Evolutionary conservation across 2,113 vertebrate genomes (phyloP), one percentile per base, ranked within the genome.

Genomic region (Lathamus discolor): DNA sequence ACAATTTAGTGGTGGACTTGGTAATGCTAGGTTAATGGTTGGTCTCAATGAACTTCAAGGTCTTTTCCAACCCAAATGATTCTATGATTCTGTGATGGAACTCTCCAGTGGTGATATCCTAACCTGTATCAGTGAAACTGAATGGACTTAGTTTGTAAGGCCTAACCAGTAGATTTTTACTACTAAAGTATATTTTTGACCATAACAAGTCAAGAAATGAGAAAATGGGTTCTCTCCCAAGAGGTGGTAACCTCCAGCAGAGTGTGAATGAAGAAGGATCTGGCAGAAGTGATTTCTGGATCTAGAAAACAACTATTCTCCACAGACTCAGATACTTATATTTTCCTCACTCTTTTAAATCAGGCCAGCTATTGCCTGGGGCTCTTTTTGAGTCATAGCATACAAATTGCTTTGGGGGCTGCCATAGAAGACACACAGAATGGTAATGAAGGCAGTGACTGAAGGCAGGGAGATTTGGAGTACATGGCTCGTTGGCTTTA

Each of bases 331-430:
- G 74, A 61, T 84, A 82, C 73, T 94, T 82, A 75, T 49, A 87
- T 92, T 93, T 93, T 95, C 92, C 74, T 89, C 81, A 93, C 62
- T 87, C 20, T 78, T 70, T 78, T 64, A 92, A 92, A 97, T 93
- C 77, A 92, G 86, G 91, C 77, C 89, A 92, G 69, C 39, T 89
- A 54, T 61, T 89, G 91, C 95, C 92, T 92, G 69, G 62, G 83
- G 95, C 83, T 91, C 69, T 84, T 86, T 86, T 61, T 55, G 77
- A 95, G 83, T 92, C 9, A 17, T 9, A 95, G 77, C 81, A 92
- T 92, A 86, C 35, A 68, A 75, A 96, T 88, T 91, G 91, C 94
- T 92, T 82, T 73, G 57, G 77, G 94, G 86, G 83, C 66, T 95
- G 48, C 66, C 55, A n/a, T 4, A 68, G 80, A 61, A 86, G 82